A percentile compares a stretch with the other conserved stretches of the same genome.
Evolutionary conservation across 2,797 vertebrate genomes (phyloP).

Genomic region (Chanos chanos): DNA sequence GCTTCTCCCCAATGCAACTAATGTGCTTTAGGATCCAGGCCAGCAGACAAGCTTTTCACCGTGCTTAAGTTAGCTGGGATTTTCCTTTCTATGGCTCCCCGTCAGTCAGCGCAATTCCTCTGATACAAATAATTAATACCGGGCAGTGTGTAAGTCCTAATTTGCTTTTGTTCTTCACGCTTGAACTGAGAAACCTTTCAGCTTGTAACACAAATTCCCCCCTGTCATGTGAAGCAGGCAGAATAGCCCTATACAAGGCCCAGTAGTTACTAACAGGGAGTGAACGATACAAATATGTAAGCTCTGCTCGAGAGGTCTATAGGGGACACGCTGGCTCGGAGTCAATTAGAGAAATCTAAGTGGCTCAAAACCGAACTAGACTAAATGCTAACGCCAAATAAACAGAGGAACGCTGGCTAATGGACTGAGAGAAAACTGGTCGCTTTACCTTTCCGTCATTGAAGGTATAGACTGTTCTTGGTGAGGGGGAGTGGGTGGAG

Average conservation of each 20-base stretch:
- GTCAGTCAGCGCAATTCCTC: conserved; percentile 75
- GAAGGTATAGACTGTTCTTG: conserved; percentile 78
- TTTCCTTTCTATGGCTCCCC: conserved; percentile 65
- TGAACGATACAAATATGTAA: conserved; percentile 40
- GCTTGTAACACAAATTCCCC: conserved; percentile 73
- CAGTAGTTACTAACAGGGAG: conserved; percentile 42
- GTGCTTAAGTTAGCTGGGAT: conserved; percentile 63
- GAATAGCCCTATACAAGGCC: conserved; percentile 28
- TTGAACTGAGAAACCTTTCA: conserved; percentile 67
- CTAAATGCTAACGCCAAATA: conserved; percentile 9
- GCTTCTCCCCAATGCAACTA: conserved; percentile 68
- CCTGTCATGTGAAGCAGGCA: conserved; percentile 68
- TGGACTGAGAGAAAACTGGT: background rate
- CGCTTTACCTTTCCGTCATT: conserved; percentile 80
- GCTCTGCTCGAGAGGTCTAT: conserved; percentile 37
- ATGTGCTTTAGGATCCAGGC: conserved; percentile 71
- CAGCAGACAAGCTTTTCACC: conserved; percentile 67
- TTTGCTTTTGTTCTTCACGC: conserved; percentile 81
- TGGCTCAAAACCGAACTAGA: conserved; percentile 10
- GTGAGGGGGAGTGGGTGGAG: conserved; percentile 79
- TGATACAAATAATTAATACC: conserved; percentile 76
- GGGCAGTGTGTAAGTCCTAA: conserved; percentile 71
- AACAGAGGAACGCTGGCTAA: background rate
- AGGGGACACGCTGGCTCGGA: conserved; percentile 25
- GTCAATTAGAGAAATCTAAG: conserved; percentile 34